phyloP scores from a whole-genome alignment of 2,888 invertebrate genomes.

The Seira sanloemensis region DNA sequence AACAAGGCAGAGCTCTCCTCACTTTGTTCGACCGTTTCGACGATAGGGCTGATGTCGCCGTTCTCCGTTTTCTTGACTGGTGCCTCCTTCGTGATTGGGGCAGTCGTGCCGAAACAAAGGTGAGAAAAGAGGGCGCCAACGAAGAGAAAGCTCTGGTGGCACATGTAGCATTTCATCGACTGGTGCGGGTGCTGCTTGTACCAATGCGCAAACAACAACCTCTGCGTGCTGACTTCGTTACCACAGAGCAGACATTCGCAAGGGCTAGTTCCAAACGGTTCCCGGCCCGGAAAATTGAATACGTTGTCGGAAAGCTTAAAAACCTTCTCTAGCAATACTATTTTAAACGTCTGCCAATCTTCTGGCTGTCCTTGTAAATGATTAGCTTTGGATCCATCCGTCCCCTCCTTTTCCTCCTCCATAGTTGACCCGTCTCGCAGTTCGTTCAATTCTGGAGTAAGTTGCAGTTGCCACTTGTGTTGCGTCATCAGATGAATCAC shows the following conservation, averaged over 20 bases:
- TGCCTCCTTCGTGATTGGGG: conserved; percentile 59
- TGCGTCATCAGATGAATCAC: conserved; percentile 87
- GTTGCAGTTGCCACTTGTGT: conserved; percentile 80
- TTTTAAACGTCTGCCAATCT: conserved; percentile 65
- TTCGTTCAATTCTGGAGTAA: too few relatives aligned
- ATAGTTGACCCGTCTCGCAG: too few relatives aligned
- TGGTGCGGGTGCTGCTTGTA: conserved; percentile 67
- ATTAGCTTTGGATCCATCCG: too few relatives aligned
- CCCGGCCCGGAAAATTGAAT: conserved; percentile 53
- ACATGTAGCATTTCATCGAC: conserved; percentile 73
- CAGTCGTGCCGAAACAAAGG: conserved; percentile 70
- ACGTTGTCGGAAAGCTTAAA: conserved; percentile 64
- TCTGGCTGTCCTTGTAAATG: too few relatives aligned
- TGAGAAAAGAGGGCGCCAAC: conserved; percentile 72
- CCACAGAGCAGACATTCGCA: conserved; percentile 73
- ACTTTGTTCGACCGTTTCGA: conserved; percentile 32
- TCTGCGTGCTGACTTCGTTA: conserved; percentile 52
- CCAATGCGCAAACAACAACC: conserved; percentile 71
- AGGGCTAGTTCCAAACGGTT: conserved; percentile 66
- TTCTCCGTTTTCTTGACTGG: conserved; percentile 2
- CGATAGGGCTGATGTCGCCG: neutral
- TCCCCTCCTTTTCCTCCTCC: too few relatives aligned
- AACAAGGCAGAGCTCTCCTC: conserved; percentile 78
- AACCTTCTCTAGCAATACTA: conserved; percentile 66
- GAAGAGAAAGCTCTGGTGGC: conserved; percentile 71